A percentile compares a stretch with the other conserved stretches of the same genome.
Conservation (phyloP, 2,888 invertebrate genomes). For the Drosophila stalkeri region DNA sequence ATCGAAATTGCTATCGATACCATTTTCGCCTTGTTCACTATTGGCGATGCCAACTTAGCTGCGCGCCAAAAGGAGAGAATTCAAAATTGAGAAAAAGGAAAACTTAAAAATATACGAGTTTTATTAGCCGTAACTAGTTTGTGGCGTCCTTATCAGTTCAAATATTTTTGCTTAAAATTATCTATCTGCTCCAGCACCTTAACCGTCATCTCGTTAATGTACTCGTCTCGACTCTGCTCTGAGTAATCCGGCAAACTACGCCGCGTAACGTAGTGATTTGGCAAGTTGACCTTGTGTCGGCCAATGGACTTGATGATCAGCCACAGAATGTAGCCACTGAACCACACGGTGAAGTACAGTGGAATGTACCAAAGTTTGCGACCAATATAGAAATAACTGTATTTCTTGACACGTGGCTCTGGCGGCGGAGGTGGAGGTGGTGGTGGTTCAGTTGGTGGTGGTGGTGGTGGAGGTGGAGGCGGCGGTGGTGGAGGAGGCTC, state of each 20-base stretch:
- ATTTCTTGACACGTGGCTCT: conserved; percentile 86
- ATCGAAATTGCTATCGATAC: conserved; percentile 33
- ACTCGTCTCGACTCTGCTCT: conserved; percentile 71
- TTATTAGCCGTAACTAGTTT: conserved; percentile 53
- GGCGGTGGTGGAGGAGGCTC: conserved; percentile 65
- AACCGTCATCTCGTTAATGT: conserved; percentile 83
- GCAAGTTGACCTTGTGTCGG: conserved; percentile 87
- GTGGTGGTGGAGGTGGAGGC: conserved; percentile 73
- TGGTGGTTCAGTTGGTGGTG: conserved; percentile 68
- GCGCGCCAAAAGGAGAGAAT: conserved; percentile 20
- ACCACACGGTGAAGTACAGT: conserved; percentile 89
- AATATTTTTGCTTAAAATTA: conserved; percentile 81
- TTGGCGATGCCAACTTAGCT: conserved; percentile 29
- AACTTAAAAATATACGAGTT: conserved; percentile 35
- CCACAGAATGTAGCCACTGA: conserved; percentile 88
- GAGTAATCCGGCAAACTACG: conserved; percentile 73
- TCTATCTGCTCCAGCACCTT: conserved; percentile 83
- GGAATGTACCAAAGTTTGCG: conserved; percentile 90
- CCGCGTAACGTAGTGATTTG: conserved; percentile 83
- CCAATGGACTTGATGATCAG: conserved; percentile 89
- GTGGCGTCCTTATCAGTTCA: conserved; percentile 57
- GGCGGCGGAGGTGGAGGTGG: conserved; percentile 73
- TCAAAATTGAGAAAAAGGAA: background rate
- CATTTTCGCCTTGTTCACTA: background rate
- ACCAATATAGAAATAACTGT: conserved; percentile 90